Percentiles rank a stretch among this genome's conserved stretches.
These are phyloP conservation scores for Agrochola litura DNA, from an alignment of 2,888 invertebrate genomes.

Conservation along the genomic window DNA sequence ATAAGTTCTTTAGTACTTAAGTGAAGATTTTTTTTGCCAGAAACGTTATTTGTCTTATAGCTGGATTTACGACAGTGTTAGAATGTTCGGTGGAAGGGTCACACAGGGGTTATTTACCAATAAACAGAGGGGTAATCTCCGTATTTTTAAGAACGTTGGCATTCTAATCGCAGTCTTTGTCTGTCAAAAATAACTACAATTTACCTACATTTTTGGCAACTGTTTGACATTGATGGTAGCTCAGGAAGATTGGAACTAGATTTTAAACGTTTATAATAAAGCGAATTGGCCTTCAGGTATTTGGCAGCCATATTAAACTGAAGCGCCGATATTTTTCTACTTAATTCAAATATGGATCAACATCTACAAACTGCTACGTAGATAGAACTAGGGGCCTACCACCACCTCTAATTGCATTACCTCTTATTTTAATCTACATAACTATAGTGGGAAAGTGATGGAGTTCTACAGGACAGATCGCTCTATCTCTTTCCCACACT, in stretches of 20 bases:
- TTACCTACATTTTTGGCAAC: too few species aligned
- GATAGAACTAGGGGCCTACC: not conserved
- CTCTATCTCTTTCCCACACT: not conserved
- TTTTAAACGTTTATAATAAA: too few species aligned
- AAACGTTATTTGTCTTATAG: not conserved
- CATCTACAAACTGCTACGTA: not conserved
- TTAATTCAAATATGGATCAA: not conserved
- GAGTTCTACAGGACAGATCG: not conserved
- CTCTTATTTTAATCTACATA: not conserved
- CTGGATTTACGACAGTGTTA: not conserved
- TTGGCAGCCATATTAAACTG: not conserved
- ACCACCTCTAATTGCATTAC: not conserved
- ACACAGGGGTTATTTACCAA: not conserved
- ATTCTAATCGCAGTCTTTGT: not conserved
- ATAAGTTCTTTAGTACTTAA: conserved; percentile 3
- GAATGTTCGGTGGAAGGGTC: not conserved
- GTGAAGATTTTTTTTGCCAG: not conserved
- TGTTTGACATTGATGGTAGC: not conserved
- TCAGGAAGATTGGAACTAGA: not conserved
- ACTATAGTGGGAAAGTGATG: too few species aligned
- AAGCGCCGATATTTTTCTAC: not conserved
- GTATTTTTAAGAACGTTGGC: not conserved
- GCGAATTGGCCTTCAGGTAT: not conserved
- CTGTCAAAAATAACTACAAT: not conserved
- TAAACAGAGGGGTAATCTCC: not conserved